These are phyloP conservation scores for Eumaeus atala DNA, from an alignment of 1,140 invertebrate genomes.

Conservation along the genomic window DNA sequence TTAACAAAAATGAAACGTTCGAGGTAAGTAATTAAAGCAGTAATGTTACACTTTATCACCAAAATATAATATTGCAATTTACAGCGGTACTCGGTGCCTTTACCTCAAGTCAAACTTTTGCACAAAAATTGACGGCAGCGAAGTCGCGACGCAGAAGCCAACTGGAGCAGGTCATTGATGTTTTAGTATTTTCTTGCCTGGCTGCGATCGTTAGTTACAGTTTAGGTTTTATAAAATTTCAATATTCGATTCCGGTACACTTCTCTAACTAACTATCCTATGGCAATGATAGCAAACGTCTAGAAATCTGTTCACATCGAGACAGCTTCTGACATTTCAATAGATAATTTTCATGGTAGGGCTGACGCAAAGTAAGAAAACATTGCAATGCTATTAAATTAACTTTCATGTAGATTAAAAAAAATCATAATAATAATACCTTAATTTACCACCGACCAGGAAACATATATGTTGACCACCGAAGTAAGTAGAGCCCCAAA, in stretches of 20 bases:
- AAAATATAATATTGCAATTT: too few species aligned
- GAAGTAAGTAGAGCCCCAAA: too few species aligned
- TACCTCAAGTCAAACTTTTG: too few species aligned
- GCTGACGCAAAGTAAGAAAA: conserved; percentile 5
- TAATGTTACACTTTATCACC: too few species aligned
- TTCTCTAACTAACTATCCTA: conserved; percentile 61
- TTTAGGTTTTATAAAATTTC: conserved; percentile 14
- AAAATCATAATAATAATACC: too few species aligned
- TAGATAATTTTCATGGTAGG: conserved; percentile 17
- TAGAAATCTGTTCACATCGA: conserved; percentile 51
- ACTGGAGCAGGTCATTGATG: conserved; percentile 16
- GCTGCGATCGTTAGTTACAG: conserved; percentile 2
- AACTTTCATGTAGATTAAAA: too few species aligned
- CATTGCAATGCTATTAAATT: too few species aligned
- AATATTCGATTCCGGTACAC: conserved; percentile 59
- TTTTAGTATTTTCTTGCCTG: conserved; percentile 9
- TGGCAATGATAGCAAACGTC: conserved; percentile 46
- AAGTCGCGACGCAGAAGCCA: not conserved
- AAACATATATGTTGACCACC: too few species aligned
- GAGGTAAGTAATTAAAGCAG: too few species aligned
- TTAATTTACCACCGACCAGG: too few species aligned
- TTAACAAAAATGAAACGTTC: too few species aligned
- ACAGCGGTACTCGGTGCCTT: too few species aligned
- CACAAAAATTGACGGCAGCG: not conserved
- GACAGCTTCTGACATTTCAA: conserved; percentile 45